phyloP scores from a whole-genome alignment of 2,113 vertebrate genomes.

The Phycodurus eques region DNA sequence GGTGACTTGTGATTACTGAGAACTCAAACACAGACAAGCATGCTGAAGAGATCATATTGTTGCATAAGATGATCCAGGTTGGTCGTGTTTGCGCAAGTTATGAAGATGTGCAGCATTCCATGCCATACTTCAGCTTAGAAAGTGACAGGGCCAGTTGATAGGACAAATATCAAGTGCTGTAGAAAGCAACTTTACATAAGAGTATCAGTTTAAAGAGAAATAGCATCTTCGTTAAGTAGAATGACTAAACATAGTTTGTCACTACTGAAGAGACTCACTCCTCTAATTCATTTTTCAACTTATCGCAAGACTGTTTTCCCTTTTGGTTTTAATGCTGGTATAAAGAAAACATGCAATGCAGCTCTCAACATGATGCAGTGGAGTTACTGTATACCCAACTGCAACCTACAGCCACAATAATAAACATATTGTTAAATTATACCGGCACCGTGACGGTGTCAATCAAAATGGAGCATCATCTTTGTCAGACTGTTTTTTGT shows the following conservation, averaged over 20 bases:
- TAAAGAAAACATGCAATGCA: not conserved
- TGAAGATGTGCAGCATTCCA: slow-evolving; percentile 1
- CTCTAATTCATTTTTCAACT: not conserved
- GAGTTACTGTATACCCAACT: too few relatives aligned
- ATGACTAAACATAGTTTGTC: not conserved
- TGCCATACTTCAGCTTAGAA: not conserved
- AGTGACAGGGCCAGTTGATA: not conserved
- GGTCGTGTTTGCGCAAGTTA: not conserved
- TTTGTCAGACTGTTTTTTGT: too few relatives aligned
- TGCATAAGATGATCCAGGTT: not conserved
- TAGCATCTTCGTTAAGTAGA: not conserved
- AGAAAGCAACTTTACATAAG: not conserved
- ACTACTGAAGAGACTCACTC: not conserved
- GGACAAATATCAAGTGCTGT: not conserved
- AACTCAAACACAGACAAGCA: not conserved
- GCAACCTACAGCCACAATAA: too few relatives aligned
- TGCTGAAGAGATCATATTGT: not conserved
- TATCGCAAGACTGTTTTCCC: not conserved
- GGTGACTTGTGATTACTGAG: not conserved
- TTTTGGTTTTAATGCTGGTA: not conserved
- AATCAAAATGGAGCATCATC: too few relatives aligned
- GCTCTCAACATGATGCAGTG: too few relatives aligned
- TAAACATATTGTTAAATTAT: too few relatives aligned
- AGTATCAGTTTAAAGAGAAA: not conserved
- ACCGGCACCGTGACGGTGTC: too few relatives aligned